Evolutionary conservation across 2,888 invertebrate species (phyloP).

Genomic region (Conus canariensis): DNA sequence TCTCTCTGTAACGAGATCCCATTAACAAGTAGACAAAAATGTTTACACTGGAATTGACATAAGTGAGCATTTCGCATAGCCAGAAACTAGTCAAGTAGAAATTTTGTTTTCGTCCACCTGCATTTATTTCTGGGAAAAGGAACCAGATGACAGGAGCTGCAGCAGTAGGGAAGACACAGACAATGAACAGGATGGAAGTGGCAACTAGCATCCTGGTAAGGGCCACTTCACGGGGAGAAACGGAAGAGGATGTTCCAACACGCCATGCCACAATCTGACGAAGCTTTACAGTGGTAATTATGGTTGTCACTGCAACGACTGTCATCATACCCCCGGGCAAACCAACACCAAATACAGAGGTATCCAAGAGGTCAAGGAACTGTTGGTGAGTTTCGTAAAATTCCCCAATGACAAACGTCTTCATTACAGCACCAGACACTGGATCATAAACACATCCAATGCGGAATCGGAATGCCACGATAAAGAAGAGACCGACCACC

Average conservation of each 20-base stretch:
- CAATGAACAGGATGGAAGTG: conserved; percentile 17
- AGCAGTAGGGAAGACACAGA: neutral
- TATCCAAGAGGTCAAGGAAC: neutral
- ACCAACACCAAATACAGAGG: neutral
- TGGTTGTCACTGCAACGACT: neutral
- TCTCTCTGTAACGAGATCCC: conserved; percentile 25
- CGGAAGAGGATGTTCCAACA: neutral
- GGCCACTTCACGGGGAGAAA: conserved; percentile 15
- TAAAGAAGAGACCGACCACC: neutral
- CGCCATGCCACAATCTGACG: conserved; percentile 8
- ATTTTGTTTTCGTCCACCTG: neutral
- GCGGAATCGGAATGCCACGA: neutral
- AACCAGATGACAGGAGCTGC: neutral
- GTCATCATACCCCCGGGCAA: neutral
- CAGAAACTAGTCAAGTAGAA: neutral
- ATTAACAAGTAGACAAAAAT: conserved; percentile 19
- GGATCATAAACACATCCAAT: neutral
- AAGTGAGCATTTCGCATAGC: neutral
- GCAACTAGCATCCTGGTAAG: conserved; percentile 26
- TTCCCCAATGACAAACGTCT: neutral
- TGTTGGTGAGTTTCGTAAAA: neutral
- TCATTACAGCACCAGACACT: neutral
- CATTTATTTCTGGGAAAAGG: neutral
- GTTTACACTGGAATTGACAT: conserved; percentile 2
- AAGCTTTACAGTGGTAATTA: neutral